Evolutionary conservation across 2,888 invertebrate species (phyloP).

Genomic region (Leptarthrus brevirostris): DNA sequence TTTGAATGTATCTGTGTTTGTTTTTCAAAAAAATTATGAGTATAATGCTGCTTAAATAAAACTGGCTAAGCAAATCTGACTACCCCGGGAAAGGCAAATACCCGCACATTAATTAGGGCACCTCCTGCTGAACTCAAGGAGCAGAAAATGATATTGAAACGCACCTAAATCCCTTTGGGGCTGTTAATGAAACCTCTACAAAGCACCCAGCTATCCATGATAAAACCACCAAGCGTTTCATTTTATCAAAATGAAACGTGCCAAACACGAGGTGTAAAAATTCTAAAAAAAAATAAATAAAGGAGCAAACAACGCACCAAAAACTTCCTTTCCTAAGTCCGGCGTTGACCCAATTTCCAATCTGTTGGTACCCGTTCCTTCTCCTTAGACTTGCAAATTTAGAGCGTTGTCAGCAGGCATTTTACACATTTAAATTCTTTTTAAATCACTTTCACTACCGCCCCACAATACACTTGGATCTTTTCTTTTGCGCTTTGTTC

Average conservation of each 20-base stretch:
- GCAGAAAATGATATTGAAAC: background rate
- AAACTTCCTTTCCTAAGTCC: constrained; percentile 14
- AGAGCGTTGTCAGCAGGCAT: constrained; percentile 7
- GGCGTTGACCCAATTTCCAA: constrained; percentile 28
- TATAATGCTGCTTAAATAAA: no score
- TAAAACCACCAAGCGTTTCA: no score
- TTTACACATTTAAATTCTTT: no score
- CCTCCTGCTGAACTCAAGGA: background rate
- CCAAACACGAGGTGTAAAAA: background rate
- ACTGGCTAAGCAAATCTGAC: no score
- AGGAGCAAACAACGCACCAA: constrained; percentile 19
- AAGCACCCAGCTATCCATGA: background rate
- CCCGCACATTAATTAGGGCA: background rate
- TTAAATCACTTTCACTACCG: constrained; percentile 16
- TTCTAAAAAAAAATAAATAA: constrained; percentile 3
- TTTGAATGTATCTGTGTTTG: no score
- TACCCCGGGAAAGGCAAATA: background rate
- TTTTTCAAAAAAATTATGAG: no score
- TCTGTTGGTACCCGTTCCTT: background rate
- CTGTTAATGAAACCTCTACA: background rate
- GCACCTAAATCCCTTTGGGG: background rate
- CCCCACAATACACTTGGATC: background rate
- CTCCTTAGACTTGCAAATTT: constrained; percentile 27
- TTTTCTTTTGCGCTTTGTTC: background rate
- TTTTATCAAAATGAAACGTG: constrained; percentile 5